Base-by-base conservation (phyloP, 1,140 invertebrate species). In the Sarcophaga peregrina region DNA sequence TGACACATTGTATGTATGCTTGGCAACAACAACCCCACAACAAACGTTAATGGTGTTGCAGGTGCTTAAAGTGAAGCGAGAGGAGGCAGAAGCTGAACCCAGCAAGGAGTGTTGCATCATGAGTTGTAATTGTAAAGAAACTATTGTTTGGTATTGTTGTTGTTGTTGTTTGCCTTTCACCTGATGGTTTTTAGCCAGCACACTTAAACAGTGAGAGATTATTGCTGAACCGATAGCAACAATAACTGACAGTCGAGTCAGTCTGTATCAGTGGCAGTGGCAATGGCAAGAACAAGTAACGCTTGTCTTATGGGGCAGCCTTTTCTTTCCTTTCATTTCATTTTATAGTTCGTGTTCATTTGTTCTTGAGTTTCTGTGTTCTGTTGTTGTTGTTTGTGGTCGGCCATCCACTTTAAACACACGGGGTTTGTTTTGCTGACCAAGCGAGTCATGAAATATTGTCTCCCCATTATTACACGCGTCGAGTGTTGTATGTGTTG, bases 1-100 rank as follows among this genome's bases (percentile, higher is more conserved):
- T 68, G 62, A 68, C 62, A 68, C 62, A 68, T 68, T 68, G 62
- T 68, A 68, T 68, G 62, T 68, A n/a, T 58, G 54, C 15, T n/a
- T 58, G 54, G 13, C n/a, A n/a, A n/a, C 54, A 58, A n/a, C 54
- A 58, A 37, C 25, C 1, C 1, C 25, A 37, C 1, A 37, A 37
- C 25, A 37, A 37, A 1, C 25, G 25, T 37, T 37, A 37, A 37
- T 37, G 54, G 15, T 58, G 54, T n/a, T 58, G 54, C 13, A n/a
- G 5, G 15, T n/a, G 11, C 5, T 58, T 58, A 15, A 13, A 15
- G 52, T 58, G 10, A 15, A 58, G 54, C 10, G 10, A 15, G 52
- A 10, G n/a, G 13, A n/a, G 54, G 54, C 54, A 58, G 15, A 4
- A 37, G 54, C 15, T 6, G 54, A 58, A 58, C 7, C 8, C 0